Base-by-base conservation (phyloP, 2,888 invertebrate species). In the Sipunculus nudus region DNA sequence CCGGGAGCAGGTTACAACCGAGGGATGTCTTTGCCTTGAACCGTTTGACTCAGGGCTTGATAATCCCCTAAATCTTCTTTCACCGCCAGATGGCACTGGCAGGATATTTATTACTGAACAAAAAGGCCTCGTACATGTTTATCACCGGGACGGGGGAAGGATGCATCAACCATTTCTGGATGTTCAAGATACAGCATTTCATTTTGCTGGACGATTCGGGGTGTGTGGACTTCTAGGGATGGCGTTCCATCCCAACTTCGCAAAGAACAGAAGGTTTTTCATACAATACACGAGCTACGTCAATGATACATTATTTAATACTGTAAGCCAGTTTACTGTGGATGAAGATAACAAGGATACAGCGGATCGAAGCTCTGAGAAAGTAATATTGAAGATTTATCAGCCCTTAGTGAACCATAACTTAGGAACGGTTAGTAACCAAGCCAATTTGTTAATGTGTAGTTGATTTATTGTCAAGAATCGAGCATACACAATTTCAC, bases 321-420 rank as follows among this genome's bases (percentile, higher is more conserved):
- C n/a, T n/a, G n/a, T n/a, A n/a, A 65, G 65, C 49, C 63, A 70
- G 54, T 63, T 70, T 43, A 54, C 31, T 25, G 74, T 76, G 10
- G 59, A 55, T 5, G 13, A 39, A 3, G 38, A 47, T 8, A 58
- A 79, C 54, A 64, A 67, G 8, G 73, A 79, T 61, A 53, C 53
- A 41, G 77, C 72, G 1, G 71, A 79, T 47, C 35, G 19, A 1
- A 35, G 28, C 1, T 63, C 65, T 1, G 76, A 78, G 58, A 63
- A 65, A 54, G 58, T 75, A 25, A 53, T 81, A 1, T 21, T 81
- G 10, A 75, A 78, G 57, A 66, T 80, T 1, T 41, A 64, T 4
- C 71, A 80, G 52, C 80, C 80, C 2, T 79, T 59, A 43, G 68
- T 68, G 65, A 80, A 81, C 56, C 80, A 81, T 63, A 81, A 80